phyloP scores from a whole-genome alignment of 1,140 invertebrate species.

The Hyles vespertilio region DNA sequence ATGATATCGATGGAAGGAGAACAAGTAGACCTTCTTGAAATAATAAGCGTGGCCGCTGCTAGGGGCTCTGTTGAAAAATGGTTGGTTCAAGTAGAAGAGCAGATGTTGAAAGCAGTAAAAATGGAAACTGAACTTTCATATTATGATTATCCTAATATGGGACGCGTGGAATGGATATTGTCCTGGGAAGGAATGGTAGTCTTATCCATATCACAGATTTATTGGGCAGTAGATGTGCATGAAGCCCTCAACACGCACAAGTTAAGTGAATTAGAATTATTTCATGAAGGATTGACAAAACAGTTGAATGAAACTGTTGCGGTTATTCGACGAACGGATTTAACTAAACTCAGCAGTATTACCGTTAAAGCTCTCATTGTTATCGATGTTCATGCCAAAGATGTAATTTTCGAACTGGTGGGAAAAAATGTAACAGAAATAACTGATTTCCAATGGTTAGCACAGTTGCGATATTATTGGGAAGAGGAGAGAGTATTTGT shows the following conservation, averaged over 20 bases:
- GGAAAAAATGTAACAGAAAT: slow-evolving; percentile 82
- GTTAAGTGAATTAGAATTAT: slow-evolving; percentile 74
- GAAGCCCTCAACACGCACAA: slow-evolving; percentile 79
- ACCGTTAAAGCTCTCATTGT: slow-evolving; percentile 92
- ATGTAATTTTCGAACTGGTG: slow-evolving; percentile 87
- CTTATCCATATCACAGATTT: slow-evolving; percentile 90
- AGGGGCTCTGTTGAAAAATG: slow-evolving; percentile 95
- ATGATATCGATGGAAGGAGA: slow-evolving; percentile 93
- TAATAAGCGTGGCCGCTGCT: slow-evolving; percentile 86
- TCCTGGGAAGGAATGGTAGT: slow-evolving; percentile 94
- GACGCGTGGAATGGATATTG: slow-evolving; percentile 85
- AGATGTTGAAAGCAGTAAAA: slow-evolving; percentile 87
- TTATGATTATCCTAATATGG: slow-evolving; percentile 80
- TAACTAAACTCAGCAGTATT: slow-evolving; percentile 81
- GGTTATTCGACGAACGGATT: slow-evolving; percentile 76
- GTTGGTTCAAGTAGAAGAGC: slow-evolving; percentile 89
- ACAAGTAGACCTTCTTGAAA: slow-evolving; percentile 81
- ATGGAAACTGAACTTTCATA: slow-evolving; percentile 84
- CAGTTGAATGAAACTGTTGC: slow-evolving; percentile 82
- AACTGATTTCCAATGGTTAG: slow-evolving; percentile 93
- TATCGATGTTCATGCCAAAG: slow-evolving; percentile 93
- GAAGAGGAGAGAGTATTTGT: slow-evolving; percentile 87
- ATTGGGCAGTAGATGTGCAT: slow-evolving; percentile 91
- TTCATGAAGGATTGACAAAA: slow-evolving; percentile 72
- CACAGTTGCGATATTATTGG: slow-evolving; percentile 95